These are phyloP conservation scores for Apodemia hepburni DNA, from an alignment of 2,888 invertebrate species.

Conservation along the genomic window DNA sequence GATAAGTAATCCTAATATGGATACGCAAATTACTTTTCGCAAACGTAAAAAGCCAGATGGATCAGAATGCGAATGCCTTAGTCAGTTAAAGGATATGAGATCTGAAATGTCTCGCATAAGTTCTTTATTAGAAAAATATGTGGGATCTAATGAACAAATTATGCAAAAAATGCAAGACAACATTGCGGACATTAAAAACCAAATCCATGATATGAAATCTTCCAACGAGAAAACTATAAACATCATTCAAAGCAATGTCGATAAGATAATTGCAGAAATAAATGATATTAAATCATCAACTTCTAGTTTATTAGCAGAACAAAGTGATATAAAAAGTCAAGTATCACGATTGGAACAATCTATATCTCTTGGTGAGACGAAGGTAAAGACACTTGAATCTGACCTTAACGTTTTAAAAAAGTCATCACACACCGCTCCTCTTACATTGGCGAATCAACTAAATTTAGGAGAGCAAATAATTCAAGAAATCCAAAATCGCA, in stretches of 20 bases:
- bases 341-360: too few species aligned
- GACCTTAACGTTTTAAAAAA: not conserved
- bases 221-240: slow-evolving; percentile 23
- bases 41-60: slow-evolving; percentile 17
- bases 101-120: slow-evolving; percentile 22
- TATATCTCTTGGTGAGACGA: too few species aligned
- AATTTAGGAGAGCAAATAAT: slow-evolving; percentile 16
- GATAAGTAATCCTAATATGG: slow-evolving; percentile 21
- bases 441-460: slow-evolving; percentile 14
- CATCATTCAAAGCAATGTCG: slow-evolving; percentile 21
- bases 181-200: slow-evolving; percentile 26
- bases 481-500: slow-evolving; percentile 21
- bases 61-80: slow-evolving; percentile 19
- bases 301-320: slow-evolving; percentile 18
- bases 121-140: slow-evolving; percentile 23
- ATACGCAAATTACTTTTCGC: slow-evolving; percentile 20
- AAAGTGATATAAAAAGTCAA: slow-evolving; percentile 23
- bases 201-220: slow-evolving; percentile 26
- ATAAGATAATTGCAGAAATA: slow-evolving; percentile 18
- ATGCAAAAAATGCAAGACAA: slow-evolving; percentile 25
- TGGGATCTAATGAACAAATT: slow-evolving; percentile 24
- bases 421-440: not conserved
- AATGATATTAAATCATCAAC: slow-evolving; percentile 24
- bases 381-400: not conserved
- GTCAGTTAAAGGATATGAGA: slow-evolving; percentile 18